Percentiles rank a stretch among this genome's conserved stretches.
Conservation (phyloP, 2,888 invertebrate genomes). For the Orchestes rusci region DNA sequence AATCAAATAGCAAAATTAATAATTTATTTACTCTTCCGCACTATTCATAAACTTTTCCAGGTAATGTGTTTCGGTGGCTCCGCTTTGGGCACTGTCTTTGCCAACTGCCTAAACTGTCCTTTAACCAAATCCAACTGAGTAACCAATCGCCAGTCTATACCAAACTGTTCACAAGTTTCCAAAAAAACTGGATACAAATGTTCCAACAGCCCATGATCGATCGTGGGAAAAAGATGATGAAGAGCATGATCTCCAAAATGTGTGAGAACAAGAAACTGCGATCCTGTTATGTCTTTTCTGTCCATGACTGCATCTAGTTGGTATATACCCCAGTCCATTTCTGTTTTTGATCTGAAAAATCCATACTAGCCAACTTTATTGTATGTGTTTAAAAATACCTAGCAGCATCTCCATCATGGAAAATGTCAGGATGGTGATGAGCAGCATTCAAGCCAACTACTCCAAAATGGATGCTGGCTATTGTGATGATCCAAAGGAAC, state of each 20-base stretch:
- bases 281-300: conserved; percentile 59
- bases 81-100: conserved; percentile 44
- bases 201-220: conserved; percentile 69
- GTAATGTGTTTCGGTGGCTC: conserved; percentile 33
- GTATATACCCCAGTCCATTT: conserved; percentile 67
- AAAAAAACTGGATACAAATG: conserved; percentile 57
- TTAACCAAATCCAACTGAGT: conserved; percentile 55
- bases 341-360: conserved; percentile 43
- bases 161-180: conserved; percentile 59
- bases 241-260: conserved; percentile 73
- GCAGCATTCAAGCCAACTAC: conserved; percentile 64
- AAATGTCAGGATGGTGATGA: conserved; percentile 73
- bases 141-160: conserved; percentile 44
- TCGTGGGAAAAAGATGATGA: conserved; percentile 76
- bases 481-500: conserved; percentile 57
- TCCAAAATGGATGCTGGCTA: conserved; percentile 55
- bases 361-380: conserved; percentile 48
- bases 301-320: conserved; percentile 72
- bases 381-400: conserved; percentile 50
- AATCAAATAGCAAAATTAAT: too few species aligned
- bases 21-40: too few species aligned
- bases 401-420: conserved; percentile 68
- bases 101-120: conserved; percentile 59
- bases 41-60: too few species aligned
- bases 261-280: conserved; percentile 61